Conservation (phyloP, 2,888 invertebrate species). For the Cheilosia pagana region DNA sequence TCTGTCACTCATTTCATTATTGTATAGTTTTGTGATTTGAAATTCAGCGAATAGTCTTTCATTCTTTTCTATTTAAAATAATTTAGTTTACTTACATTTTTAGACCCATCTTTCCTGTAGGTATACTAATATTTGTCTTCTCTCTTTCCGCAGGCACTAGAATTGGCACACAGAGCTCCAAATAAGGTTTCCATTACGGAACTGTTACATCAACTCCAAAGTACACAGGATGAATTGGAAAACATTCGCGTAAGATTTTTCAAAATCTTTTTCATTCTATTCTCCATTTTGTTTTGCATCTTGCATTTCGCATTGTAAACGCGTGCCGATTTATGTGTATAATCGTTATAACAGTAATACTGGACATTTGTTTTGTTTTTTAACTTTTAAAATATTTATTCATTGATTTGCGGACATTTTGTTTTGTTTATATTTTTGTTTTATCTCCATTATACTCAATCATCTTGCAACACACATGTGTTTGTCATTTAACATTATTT, state of each 20-base stretch:
- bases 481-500: slow-evolving; percentile 40
- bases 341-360: slow-evolving; percentile 21
- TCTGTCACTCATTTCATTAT: too few relatives aligned
- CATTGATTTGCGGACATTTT: slow-evolving; percentile 31
- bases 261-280: slow-evolving; percentile 82
- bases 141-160: slow-evolving; percentile 79
- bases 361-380: slow-evolving; percentile 14
- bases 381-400: slow-evolving; percentile 18
- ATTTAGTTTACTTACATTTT: too few relatives aligned
- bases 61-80: too few relatives aligned
- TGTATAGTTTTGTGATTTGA: too few relatives aligned
- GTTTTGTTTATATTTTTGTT: slow-evolving; percentile 16
- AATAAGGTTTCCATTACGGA: slow-evolving; percentile 91
- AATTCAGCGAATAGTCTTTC: too few relatives aligned
- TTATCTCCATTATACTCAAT: slow-evolving; percentile 23
- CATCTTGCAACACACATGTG: slow-evolving; percentile 44
- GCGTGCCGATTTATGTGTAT: slow-evolving; percentile 38
- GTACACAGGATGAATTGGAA: slow-evolving; percentile 93
- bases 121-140: not conserved
- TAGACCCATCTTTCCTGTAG: not conserved
- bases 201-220: slow-evolving; percentile 91
- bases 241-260: slow-evolving; percentile 91
- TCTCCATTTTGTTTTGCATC: slow-evolving; percentile 82
- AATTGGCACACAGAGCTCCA: slow-evolving; percentile 86
- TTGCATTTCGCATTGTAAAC: slow-evolving; percentile 81